Evolutionary conservation across 2,113 vertebrate genomes (phyloP).

Genomic region (Atrichornis clamosus): DNA sequence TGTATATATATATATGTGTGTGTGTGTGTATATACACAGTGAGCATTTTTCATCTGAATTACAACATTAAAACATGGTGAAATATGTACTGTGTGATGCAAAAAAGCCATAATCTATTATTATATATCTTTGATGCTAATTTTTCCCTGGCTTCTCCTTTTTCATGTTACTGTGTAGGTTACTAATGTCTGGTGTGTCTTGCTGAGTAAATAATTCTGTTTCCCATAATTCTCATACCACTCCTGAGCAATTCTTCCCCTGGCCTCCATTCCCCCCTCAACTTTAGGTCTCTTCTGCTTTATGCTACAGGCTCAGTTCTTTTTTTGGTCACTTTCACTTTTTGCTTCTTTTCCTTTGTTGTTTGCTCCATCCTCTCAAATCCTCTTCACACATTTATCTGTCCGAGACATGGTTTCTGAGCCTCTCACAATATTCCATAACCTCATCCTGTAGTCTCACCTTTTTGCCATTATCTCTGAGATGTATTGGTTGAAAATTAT

Average conservation of each 20-base stretch:
- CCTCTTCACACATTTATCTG: background rate
- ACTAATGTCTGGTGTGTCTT: background rate
- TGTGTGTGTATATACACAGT: background rate
- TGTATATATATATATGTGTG: background rate
- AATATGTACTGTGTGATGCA: background rate
- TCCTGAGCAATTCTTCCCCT: background rate
- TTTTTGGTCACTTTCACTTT: background rate
- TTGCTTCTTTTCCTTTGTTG: background rate
- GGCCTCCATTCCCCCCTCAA: background rate
- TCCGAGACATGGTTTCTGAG: background rate
- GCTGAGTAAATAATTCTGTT: background rate
- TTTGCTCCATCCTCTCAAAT: background rate
- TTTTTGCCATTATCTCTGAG: background rate
- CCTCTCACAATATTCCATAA: background rate
- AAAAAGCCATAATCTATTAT: background rate
- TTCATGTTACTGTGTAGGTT: background rate
- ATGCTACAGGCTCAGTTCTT: background rate
- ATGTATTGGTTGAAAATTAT: background rate
- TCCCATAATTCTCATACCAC: background rate
- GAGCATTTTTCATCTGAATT: constrained; percentile 18
- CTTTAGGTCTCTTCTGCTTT: background rate
- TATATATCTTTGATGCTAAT: background rate
- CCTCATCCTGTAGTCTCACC: background rate
- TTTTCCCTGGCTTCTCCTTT: background rate
- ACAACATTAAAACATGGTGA: background rate